Base-by-base conservation (phyloP, 2,888 invertebrate genomes). In the Meteorus cinctellus region DNA sequence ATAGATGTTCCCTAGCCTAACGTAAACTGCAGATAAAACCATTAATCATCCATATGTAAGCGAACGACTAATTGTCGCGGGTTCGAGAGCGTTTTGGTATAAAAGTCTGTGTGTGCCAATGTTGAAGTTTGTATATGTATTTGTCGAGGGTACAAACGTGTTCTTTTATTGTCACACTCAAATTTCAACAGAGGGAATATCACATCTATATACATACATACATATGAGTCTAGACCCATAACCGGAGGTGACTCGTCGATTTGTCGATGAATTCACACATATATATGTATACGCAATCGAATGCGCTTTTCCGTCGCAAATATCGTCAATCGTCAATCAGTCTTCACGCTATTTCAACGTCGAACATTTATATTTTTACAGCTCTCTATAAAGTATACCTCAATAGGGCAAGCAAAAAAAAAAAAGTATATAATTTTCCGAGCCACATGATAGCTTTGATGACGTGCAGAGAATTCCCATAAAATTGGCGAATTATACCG, bases 11-110 rank as follows among this genome's bases (percentile, higher is more conserved):
- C 19, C n/a, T 3, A 48, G 2, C 48, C 55, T 19, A 62, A 31
- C 6, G 16, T 8, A 60, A 59, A 73, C 19, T 73, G 16, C 29
- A 82, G 81, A 80, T 73, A 82, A 81, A 80, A 83, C 84, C 84
- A 87, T 88, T 87, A 87, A 88, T 88, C 88, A 87, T 81, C 79
- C 81, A 82, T 81, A 87, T 45, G 48, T 87, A 87, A 87, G 86
- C 86, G 82, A 84, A 80, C 85, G 86, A 86, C 87, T 88, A 88
- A 87, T 87, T 88, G 87, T 55, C 55, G 87, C 83, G 84, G 86
- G 81, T 84, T 85, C 81, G 82, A 84, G 81, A 75, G 78, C 68
- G 77, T 51, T 48, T 51, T 60, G 72, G 36, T 45, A 34, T 14
- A 36, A 48, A 19, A 59, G 73, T 34, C 66, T 51, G 27, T 65